phyloP scores from a whole-genome alignment of 2,888 invertebrate genomes.

The Arenicola marina region DNA sequence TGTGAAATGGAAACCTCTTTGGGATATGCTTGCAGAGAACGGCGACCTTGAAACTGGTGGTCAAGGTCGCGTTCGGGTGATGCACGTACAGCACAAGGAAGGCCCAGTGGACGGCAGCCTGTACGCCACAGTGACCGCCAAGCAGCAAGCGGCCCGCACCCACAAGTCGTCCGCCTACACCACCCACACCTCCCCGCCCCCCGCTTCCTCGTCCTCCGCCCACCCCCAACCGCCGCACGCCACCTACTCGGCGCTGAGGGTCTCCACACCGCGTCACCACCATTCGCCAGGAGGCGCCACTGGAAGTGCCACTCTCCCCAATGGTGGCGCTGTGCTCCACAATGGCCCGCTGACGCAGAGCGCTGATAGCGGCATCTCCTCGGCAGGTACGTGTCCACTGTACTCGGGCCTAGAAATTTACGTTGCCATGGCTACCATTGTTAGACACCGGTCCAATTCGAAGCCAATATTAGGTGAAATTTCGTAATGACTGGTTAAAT shows the following conservation, averaged over 20 bases:
- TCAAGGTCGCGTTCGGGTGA: conserved; percentile 20
- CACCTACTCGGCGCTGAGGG: background rate
- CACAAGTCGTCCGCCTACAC: background rate
- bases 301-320: conserved; percentile 84
- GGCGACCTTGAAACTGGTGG: background rate
- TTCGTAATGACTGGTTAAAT: too few relatives aligned
- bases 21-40: background rate
- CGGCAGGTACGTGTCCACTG: conserved; percentile 58
- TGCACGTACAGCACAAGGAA: conserved; percentile 63
- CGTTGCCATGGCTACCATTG: too few relatives aligned
- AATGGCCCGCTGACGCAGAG: conserved; percentile 75
- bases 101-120: conserved; percentile 89
- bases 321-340: conserved; percentile 23
- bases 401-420: too few relatives aligned
- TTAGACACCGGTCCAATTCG: too few relatives aligned
- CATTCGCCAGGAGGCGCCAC: conserved; percentile 94
- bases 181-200: too few relatives aligned
- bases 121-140: conserved; percentile 69
- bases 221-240: too few relatives aligned
- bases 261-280: conserved; percentile 84
- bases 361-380: conserved; percentile 89
- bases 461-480: too few relatives aligned
- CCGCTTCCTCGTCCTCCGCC: too few relatives aligned
- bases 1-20: background rate
- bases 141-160: background rate